Evolutionary conservation across 1,140 invertebrate genomes (phyloP), one percentile per base, ranked within the genome.

Genomic region (Aphelinus certus): DNA sequence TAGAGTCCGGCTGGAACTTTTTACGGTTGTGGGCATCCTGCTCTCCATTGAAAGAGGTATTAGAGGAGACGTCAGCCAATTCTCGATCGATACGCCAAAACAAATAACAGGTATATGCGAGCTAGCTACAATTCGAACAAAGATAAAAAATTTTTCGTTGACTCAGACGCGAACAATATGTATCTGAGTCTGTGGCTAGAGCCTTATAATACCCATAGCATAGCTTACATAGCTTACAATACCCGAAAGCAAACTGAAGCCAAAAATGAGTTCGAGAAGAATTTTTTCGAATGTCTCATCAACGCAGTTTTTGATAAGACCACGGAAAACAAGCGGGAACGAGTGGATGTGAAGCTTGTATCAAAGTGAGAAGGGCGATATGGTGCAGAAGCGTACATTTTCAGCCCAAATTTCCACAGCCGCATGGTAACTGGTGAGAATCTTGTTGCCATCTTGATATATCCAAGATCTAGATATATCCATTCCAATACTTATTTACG

Each of bases 1-100:
- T 3, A 69, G 82, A 67, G 76, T 87, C 48, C 61, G 86, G 81
- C 73, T 91, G 66, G 88, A 91, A 77, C 70, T 90, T n/a, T 66
- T 91, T 7, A 84, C 78, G 0, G 81, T 84, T 76, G 69, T 80
- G 65, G 82, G 83, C 71, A 80, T 77, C 73, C 42, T 84, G 6
- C 26, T 83, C 10, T 81, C 84, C 62, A 79, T 85, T 64, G 26
- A 26, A 26, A 26, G 26, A 26, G 26, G 26, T 26, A 26, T 26
- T 26, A 26, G 26, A 26, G 26, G 26, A 26, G 26, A 0, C 0
- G 26, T 26, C 26, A 26, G 26, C 26, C 26, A 26, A 26, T 26
- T 0, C 26, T 26, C 26, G 26, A 26, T 26, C 26, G 26, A 26
- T 26, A 26, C 26, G 26, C 26, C 0, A 26, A 71, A 62, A 67